A percentile compares a stretch with the other conserved stretches of the same genome.
phyloP scores from a whole-genome alignment of 1,140 invertebrate species.

The Leptinotarsa lineolata region DNA sequence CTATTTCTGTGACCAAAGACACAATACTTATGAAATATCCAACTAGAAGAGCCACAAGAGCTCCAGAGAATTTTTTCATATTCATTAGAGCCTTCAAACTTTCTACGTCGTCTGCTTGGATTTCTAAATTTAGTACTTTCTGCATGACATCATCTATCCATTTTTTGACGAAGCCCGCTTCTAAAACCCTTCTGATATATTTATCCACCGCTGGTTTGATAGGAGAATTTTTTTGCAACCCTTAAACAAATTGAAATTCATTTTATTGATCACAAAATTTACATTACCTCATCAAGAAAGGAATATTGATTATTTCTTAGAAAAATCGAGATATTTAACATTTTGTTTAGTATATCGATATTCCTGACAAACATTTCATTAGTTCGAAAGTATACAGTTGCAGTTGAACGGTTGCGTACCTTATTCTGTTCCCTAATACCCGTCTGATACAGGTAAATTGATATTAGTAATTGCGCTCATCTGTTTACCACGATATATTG shows the following conservation, averaged over 20 bases:
- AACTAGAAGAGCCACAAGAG: constrained; percentile 68
- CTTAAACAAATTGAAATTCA: constrained; percentile 25
- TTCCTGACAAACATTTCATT: no score
- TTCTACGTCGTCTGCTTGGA: constrained; percentile 53
- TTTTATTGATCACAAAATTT: no score
- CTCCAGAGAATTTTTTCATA: constrained; percentile 76
- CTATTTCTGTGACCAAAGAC: constrained; percentile 64
- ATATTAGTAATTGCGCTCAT: no score
- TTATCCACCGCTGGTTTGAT: constrained; percentile 71
- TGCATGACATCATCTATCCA: constrained; percentile 77
- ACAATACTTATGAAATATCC: constrained; percentile 69
- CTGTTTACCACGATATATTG: no score
- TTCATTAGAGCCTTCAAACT: constrained; percentile 73
- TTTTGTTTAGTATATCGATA: no score
- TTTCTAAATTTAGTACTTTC: constrained; percentile 55
- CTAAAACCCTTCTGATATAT: constrained; percentile 68
- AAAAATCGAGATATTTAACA: no score
- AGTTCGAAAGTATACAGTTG: no score
- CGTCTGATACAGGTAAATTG: no score
- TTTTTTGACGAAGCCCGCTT: constrained; percentile 76
- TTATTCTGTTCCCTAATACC: no score
- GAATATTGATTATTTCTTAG: no score
- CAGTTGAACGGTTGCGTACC: no score
- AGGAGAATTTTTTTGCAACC: constrained; percentile 80
- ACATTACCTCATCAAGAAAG: no score